Base-by-base conservation (phyloP, 2,113 vertebrate species). In the Romanogobio albipinnatus region DNA sequence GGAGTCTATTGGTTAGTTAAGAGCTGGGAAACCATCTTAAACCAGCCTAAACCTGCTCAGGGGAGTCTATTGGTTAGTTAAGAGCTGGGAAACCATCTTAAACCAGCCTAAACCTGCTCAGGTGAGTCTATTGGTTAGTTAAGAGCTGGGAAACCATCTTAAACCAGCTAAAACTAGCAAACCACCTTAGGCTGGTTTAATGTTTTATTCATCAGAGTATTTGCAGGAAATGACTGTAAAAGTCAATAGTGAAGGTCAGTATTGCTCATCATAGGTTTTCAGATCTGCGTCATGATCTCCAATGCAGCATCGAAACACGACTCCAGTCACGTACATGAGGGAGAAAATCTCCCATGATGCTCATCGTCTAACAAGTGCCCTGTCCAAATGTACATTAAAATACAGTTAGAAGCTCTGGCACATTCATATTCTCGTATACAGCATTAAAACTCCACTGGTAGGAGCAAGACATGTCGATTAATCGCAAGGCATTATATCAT, bases 241-340 rank as follows among this genome's bases (percentile, higher is more conserved):
- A 39, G 11, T 14, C 26, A 39, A 11, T 1, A 71, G 9, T n/a
- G 17, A 26, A 9, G 15, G 66, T 66, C n/a, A 81, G 4, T 66
- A 36, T 74, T 22, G 36, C 39, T 39, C 61, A 82, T 45, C 29
- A 56, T 15, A n/a, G 15, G 11, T 78, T 71, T 71, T 68, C 43
- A 33, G 61, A 71, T 53, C 47, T 82, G 64, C 71, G 62, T 82
- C 80, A 82, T 82, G 80, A 71, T 71, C 19, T 15, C 49, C 80
- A 82, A 66, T 71, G 80, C 80, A 58, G 80, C 80, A 82, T 71
- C 49, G 11, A 9, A 22, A 82, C 80, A 71, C 10, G 80, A 56
- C 64, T 24, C 49, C 19, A 71, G 80, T 82, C 80, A 82, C 64
- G 80, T 82, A 82, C 45, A 81, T 66, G 78, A 66, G 61, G 61